A percentile compares a stretch with the other conserved stretches of the same genome.
Evolutionary conservation across 2,888 invertebrate species (phyloP).

Genomic region (Drosophila maculinotata): DNA sequence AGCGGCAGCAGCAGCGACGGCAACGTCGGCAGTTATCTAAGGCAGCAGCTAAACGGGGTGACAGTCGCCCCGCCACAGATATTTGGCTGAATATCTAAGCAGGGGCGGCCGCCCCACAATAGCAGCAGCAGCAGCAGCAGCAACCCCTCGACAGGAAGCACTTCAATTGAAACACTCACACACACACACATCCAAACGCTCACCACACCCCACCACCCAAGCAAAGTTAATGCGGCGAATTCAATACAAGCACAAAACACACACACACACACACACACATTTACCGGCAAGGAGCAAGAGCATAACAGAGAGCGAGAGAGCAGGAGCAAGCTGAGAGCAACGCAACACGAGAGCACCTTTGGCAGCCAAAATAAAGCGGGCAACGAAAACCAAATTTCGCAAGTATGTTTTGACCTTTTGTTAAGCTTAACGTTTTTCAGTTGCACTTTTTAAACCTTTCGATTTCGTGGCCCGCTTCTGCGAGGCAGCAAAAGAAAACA

Average conservation of each 20-base stretch:
- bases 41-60: conserved; percentile 63
- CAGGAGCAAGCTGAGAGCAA: conserved; percentile 14
- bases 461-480: conserved; percentile 28
- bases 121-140: conserved; percentile 34
- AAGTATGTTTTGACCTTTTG: conserved; percentile 70
- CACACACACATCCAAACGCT: conserved; percentile 41
- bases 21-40: conserved; percentile 56
- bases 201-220: conserved; percentile 35
- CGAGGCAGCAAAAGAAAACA: conserved; percentile 22
- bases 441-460: conserved; percentile 34
- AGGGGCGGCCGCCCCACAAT: conserved; percentile 65
- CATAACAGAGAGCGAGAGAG: conserved; percentile 39
- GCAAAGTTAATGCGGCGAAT: conserved; percentile 66
- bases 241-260: conserved; percentile 39
- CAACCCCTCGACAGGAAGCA: conserved; percentile 69
- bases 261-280: conserved; percentile 26
- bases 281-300: conserved; percentile 21
- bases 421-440: conserved; percentile 45
- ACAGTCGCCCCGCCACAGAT: conserved; percentile 66
- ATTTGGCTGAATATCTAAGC: conserved; percentile 75
- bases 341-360: conserved; percentile 64
- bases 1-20: conserved; percentile 39
- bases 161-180: conserved; percentile 25
- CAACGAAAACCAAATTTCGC: conserved; percentile 59
- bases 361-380: conserved; percentile 42